phyloP scores from a whole-genome alignment of 2,797 vertebrate species.

The Argyrosomus regius region DNA sequence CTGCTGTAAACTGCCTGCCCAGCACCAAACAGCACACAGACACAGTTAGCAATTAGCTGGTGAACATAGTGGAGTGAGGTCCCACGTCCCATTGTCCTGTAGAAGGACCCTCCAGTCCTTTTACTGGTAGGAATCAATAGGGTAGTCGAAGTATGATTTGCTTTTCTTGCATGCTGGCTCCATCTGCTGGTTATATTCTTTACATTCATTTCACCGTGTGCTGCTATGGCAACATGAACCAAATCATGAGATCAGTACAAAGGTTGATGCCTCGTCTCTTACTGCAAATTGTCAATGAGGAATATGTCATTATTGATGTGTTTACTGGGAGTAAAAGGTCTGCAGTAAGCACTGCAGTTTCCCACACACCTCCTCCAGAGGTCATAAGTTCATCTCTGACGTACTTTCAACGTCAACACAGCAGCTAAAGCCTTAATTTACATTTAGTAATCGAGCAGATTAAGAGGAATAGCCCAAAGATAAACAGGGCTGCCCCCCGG shows the following conservation, averaged over 20 bases:
- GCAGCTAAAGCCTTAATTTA: slow-evolving; percentile 55
- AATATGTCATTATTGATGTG: not conserved
- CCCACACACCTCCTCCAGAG: slow-evolving; percentile 20
- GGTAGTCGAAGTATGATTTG: not conserved
- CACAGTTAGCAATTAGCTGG: not conserved
- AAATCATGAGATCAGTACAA: slow-evolving; percentile 8
- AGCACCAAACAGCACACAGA: not conserved
- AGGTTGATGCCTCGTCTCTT: not conserved
- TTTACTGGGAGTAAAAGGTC: slow-evolving; percentile 12
- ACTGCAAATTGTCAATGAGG: not conserved
- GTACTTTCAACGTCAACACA: slow-evolving; percentile 39
- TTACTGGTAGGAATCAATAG: not conserved
- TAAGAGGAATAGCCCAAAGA: slow-evolving; percentile 65
- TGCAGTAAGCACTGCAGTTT: slow-evolving; percentile 5
- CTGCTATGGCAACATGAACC: not conserved
- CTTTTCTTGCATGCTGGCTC: slow-evolving; percentile 68
- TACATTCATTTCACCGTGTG: not conserved
- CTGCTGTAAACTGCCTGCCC: not conserved
- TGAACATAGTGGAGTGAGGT: not conserved
- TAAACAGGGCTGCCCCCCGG: slow-evolving; percentile 59
- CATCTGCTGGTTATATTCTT: slow-evolving; percentile 72
- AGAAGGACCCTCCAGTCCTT: not conserved
- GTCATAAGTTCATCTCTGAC: slow-evolving; percentile 49
- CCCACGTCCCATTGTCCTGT: not conserved
- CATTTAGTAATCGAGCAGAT: slow-evolving; percentile 54